A percentile compares a stretch with the other conserved stretches of the same genome.
These are phyloP conservation scores for Chionis minor DNA, from an alignment of 2,113 vertebrate species.

Conservation along the genomic window DNA sequence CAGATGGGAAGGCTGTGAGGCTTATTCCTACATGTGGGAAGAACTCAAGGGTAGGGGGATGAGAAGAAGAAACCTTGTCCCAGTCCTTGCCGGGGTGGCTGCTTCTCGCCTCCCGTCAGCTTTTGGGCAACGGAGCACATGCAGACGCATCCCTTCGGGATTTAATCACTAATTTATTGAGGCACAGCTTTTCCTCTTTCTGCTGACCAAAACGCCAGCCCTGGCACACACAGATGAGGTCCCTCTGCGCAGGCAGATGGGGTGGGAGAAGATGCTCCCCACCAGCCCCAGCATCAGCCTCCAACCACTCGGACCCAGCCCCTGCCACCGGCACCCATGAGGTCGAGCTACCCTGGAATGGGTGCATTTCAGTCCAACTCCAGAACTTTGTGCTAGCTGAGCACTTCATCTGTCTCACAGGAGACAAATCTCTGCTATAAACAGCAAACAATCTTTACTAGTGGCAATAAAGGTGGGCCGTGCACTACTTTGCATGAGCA, in stretches of 20 bases:
- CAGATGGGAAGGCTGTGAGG: fast-evolving
- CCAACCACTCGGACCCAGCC: not conserved
- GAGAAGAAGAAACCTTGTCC: not conserved
- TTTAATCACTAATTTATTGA: not conserved
- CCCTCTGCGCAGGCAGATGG: too few relatives aligned
- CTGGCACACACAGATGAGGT: not conserved
- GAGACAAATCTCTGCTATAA: not conserved
- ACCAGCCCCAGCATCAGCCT: not conserved
- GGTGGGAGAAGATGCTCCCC: not conserved
- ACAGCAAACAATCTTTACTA: not conserved
- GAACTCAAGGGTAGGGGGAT: fast-evolving
- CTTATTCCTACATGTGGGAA: not conserved
- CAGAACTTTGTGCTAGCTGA: not conserved
- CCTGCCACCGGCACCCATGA: fast-evolving
- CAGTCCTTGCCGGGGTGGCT: not conserved
- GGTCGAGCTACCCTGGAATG: fast-evolving
- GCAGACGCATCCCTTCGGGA: not conserved
- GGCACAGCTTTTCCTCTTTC: not conserved
- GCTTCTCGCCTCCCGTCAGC: not conserved
- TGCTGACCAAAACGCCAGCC: not conserved
- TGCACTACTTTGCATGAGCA: fast-evolving
- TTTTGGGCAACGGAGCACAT: not conserved
- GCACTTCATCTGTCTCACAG: not conserved
- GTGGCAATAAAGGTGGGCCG: not conserved
- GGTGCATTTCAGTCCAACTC: fast-evolving